phyloP scores from a whole-genome alignment of 2,797 vertebrate species.

The Argyrosomus regius region DNA sequence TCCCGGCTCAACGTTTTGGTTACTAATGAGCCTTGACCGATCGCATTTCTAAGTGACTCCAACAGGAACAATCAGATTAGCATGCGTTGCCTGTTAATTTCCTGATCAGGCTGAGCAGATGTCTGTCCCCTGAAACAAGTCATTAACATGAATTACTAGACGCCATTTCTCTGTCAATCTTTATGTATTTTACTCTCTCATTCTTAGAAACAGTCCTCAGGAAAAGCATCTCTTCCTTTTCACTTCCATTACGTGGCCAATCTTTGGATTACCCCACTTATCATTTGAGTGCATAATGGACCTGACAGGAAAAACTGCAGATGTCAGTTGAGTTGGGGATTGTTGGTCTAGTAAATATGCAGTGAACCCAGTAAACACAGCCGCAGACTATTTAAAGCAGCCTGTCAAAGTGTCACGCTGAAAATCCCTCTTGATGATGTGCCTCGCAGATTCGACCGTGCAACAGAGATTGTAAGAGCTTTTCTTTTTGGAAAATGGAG shows the following conservation, averaged over 20 bases:
- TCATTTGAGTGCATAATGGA: conserved; percentile 51
- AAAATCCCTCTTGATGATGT: conserved; percentile 56
- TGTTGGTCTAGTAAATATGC: conserved; percentile 59
- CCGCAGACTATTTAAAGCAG: conserved; percentile 48
- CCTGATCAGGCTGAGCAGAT: conserved; percentile 52
- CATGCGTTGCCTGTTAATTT: conserved; percentile 23
- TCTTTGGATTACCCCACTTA: conserved; percentile 53
- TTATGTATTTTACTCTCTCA: background rate
- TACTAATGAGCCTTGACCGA: conserved; percentile 69
- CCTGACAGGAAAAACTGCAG: conserved; percentile 57
- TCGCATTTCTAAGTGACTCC: conserved; percentile 58
- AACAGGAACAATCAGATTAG: conserved; percentile 62
- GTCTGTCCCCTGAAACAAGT: conserved; percentile 45
- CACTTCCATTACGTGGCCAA: conserved; percentile 35
- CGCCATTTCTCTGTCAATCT: background rate
- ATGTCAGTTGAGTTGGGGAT: conserved; percentile 55
- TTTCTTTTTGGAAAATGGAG: conserved; percentile 14
- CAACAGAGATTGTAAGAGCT: conserved; percentile 26
- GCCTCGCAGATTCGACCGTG: conserved; percentile 42
- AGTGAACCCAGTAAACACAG: conserved; percentile 59
- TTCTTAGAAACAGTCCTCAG: conserved; percentile 33
- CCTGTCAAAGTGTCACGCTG: conserved; percentile 63
- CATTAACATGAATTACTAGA: conserved; percentile 35
- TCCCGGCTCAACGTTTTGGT: conserved; percentile 54
- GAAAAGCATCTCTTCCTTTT: conserved; percentile 48